Evolutionary conservation across 2,113 vertebrate species (phyloP).

Genomic region (Antechinus flavipes): DNA sequence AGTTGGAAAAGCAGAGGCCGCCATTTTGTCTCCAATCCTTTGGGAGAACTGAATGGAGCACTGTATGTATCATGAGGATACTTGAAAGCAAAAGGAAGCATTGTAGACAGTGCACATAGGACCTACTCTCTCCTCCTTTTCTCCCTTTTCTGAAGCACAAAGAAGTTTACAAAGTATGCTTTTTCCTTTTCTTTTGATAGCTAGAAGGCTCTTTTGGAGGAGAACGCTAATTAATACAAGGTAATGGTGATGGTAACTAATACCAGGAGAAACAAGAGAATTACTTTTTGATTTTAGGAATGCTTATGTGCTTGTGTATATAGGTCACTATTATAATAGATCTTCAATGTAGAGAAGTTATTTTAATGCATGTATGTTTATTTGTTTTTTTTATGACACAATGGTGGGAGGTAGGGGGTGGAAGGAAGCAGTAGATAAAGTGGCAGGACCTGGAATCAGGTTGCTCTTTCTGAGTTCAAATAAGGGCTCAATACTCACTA

Average conservation of each 20-base stretch:
- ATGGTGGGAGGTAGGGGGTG: not conserved
- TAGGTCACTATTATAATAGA: not conserved
- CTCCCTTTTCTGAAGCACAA: not conserved
- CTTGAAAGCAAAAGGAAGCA: not conserved
- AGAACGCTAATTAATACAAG: not conserved
- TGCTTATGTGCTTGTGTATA: not conserved
- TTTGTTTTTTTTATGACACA: not conserved
- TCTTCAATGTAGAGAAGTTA: not conserved
- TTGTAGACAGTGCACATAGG: not conserved
- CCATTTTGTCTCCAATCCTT: not conserved
- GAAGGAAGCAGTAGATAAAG: not conserved
- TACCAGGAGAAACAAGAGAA: not conserved
- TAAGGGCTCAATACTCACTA: not conserved
- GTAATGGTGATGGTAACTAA: not conserved
- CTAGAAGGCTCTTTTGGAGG: not conserved
- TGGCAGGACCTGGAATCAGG: not conserved
- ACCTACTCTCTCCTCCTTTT: not conserved
- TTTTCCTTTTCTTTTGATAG: not conserved
- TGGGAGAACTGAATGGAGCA: not conserved
- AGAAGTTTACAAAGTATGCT: not conserved
- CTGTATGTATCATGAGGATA: not conserved
- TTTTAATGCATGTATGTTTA: not conserved
- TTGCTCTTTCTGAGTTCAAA: not conserved
- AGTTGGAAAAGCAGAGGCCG: not conserved
- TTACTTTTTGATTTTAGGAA: not conserved